These are phyloP conservation scores for Hyposmocoma kahamanoa DNA, from an alignment of 1,140 invertebrate species.

Conservation along the genomic window DNA sequence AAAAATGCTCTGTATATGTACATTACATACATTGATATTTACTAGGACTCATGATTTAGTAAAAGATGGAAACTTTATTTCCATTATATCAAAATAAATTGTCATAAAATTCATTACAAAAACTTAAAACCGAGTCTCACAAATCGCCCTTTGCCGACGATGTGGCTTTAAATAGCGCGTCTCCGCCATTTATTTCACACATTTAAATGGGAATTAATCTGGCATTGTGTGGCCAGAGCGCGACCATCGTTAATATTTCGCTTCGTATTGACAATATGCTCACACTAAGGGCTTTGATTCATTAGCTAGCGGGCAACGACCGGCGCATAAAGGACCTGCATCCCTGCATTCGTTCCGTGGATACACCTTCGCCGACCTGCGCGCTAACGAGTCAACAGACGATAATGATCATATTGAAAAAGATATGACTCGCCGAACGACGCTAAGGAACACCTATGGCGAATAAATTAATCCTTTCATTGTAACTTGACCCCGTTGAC, in stretches of 20 bases:
- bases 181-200: constrained; percentile 50
- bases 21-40: neutral
- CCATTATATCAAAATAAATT: constrained; percentile 13
- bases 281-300: constrained; percentile 57
- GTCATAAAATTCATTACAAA: constrained; percentile 19
- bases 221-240: constrained; percentile 44
- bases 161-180: constrained; percentile 25
- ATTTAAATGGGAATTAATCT: constrained; percentile 67
- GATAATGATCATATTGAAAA: constrained; percentile 58
- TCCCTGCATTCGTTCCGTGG: constrained; percentile 55
- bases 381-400: constrained; percentile 58
- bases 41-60: neutral
- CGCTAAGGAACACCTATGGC: constrained; percentile 21
- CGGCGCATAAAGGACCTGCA: constrained; percentile 54
- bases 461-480: constrained; percentile 31
- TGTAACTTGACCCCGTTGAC: constrained; percentile 34
- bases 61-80: neutral
- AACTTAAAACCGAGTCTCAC: neutral
- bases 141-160: constrained; percentile 3
- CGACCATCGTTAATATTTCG: constrained; percentile 56
- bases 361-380: constrained; percentile 55
- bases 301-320: constrained; percentile 63
- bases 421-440: constrained; percentile 36
- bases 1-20: no score
- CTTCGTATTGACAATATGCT: constrained; percentile 63